These are phyloP conservation scores for Papilio aristodemus DNA, from an alignment of 1,140 invertebrate species.

Conservation along the genomic window DNA sequence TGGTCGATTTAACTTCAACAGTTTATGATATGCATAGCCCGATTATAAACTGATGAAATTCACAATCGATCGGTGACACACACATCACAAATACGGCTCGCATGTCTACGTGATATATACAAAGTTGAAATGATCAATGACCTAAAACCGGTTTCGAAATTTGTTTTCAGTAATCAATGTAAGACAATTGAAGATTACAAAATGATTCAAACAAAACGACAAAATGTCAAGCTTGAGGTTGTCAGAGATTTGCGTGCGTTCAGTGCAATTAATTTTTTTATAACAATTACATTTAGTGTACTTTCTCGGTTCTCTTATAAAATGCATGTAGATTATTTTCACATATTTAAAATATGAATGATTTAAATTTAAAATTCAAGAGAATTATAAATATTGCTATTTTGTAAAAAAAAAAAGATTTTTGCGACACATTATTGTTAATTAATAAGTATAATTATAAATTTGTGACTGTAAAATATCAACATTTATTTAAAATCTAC, in stretches of 20 bases:
- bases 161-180: slow-evolving; percentile 1
- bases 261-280: not conserved
- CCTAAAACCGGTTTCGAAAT: slow-evolving; percentile 10
- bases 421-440: too few relatives aligned
- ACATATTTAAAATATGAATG: too few relatives aligned
- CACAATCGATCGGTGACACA: not conserved
- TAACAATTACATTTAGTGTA: not conserved
- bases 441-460: too few relatives aligned
- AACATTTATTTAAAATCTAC: too few relatives aligned
- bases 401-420: too few relatives aligned
- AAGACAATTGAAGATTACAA: slow-evolving; percentile 1
- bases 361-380: too few relatives aligned
- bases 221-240: not conserved
- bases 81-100: not conserved
- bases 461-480: too few relatives aligned
- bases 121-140: not conserved
- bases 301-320: not conserved
- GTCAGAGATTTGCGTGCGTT: not conserved
- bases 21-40: too few relatives aligned
- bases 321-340: too few relatives aligned
- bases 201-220: slow-evolving; percentile 3
- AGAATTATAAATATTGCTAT: too few relatives aligned
- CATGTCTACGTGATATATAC: not conserved
- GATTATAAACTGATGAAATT: too few relatives aligned
- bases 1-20: too few relatives aligned